Conservation (phyloP, 2,888 invertebrate species). For the Microchrysa polita region DNA sequence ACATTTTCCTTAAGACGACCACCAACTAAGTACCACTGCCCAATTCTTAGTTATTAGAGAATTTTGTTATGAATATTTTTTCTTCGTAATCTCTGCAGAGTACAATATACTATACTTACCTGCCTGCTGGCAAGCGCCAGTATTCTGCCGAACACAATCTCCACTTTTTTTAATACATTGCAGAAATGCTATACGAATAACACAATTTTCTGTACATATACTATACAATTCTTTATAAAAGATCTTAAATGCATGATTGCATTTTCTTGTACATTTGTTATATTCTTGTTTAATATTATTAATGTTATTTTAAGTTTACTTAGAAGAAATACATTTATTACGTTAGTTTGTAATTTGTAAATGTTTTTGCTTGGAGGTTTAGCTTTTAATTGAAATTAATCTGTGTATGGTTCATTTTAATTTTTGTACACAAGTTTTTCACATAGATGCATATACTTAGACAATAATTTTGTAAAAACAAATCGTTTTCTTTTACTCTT, state of each 20-base stretch:
- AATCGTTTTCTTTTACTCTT: too few relatives aligned
- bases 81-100: neutral
- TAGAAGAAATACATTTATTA: too few relatives aligned
- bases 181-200: neutral
- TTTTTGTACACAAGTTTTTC: slow-evolving; percentile 3
- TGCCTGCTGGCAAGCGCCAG: neutral
- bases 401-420: slow-evolving; percentile 23
- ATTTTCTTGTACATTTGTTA: slow-evolving; percentile 43
- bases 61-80: slow-evolving; percentile 17
- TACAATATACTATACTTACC: slow-evolving; percentile 7
- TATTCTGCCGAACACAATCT: slow-evolving; percentile 10
- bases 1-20: slow-evolving; percentile 46
- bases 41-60: slow-evolving; percentile 44
- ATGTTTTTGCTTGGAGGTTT: slow-evolving; percentile 32
- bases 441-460: slow-evolving; percentile 1
- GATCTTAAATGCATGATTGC: slow-evolving; percentile 38
- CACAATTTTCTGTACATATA: slow-evolving; percentile 31
- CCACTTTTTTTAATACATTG: neutral
- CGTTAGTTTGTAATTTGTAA: slow-evolving; percentile 19
- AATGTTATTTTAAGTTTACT: too few relatives aligned
- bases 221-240: neutral
- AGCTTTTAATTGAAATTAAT: slow-evolving; percentile 24
- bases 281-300: slow-evolving; percentile 27
- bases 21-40: slow-evolving; percentile 54
- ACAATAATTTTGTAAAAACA: too few relatives aligned